Evolutionary conservation across 2,888 invertebrate species (phyloP).

Genomic region (Drosophila fulvimacula): DNA sequence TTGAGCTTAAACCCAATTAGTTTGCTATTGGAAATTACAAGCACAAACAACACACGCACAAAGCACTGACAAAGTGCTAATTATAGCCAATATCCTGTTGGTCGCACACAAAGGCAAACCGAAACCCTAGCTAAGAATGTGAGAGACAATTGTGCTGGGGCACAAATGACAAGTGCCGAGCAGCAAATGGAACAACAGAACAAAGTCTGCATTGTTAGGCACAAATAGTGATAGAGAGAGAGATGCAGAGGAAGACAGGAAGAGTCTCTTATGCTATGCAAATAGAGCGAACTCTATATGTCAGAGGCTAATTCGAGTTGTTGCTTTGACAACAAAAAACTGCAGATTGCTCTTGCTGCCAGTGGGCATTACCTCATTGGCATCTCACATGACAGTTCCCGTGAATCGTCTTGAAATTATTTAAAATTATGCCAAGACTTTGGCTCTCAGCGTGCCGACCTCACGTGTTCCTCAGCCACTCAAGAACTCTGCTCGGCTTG

Average conservation of each 20-base stretch:
- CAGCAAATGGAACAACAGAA: slow-evolving; percentile 23
- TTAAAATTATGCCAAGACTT: slow-evolving; percentile 17
- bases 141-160: slow-evolving; percentile 26
- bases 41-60: slow-evolving; percentile 8
- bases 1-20: slow-evolving; percentile 41
- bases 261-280: slow-evolving; percentile 26
- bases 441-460: not conserved
- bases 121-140: slow-evolving; percentile 5
- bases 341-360: slow-evolving; percentile 15
- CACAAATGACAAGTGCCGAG: slow-evolving; percentile 33
- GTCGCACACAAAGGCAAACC: not conserved
- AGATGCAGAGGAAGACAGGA: not conserved
- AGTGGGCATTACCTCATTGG: slow-evolving; percentile 14
- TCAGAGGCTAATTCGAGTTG: not conserved
- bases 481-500: not conserved
- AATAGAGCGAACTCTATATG: slow-evolving; percentile 13
- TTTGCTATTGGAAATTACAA: slow-evolving; percentile 12
- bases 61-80: slow-evolving; percentile 29
- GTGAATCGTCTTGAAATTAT: slow-evolving; percentile 39
- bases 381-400: slow-evolving; percentile 5
- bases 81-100: slow-evolving; percentile 34
- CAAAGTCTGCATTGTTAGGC: slow-evolving; percentile 11
- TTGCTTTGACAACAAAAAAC: slow-evolving; percentile 5
- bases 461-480: not conserved
- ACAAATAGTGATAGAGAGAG: slow-evolving; percentile 9